Base-by-base conservation (phyloP, 2,888 invertebrate species). In the Drosophila mercatorum region DNA sequence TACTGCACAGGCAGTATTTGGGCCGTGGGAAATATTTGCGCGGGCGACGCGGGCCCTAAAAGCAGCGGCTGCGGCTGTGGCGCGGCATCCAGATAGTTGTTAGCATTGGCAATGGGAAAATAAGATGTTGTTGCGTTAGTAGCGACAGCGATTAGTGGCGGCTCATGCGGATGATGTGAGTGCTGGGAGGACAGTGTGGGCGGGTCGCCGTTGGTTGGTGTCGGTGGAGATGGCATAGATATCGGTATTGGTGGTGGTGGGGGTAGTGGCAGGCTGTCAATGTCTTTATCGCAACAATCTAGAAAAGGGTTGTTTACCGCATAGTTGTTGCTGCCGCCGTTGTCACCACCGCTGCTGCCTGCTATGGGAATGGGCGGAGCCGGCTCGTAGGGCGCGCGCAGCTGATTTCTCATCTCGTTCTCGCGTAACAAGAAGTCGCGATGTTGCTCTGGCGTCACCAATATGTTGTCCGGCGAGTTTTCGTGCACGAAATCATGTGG, bases 1-100 rank as follows among this genome's bases (percentile, higher is more conserved):
- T 93, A 93, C 77, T 93, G 93, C 43, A 93, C 93, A 28, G 93
- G 93, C 69, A 93, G 80, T 75, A 93, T 92, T 91, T 93, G 92
- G 73, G 92, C 91, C 75, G 91, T 88, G 70, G 93, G 93, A 85
- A 93, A 93, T 68, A 93, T 91, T 86, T 92, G 90, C 68, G 91
- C 83, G 81, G 92, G 89, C 75, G 92, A 88, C 40, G 81, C 83
- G 59, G 80, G 47, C 17, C 76, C 82, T 73, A 82, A 53, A 40
- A 75, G 67, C 73, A 81, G 78, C 73, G 75, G 83, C 59, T 69
- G 79, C 53, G 75, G 83, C 59, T 69, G 79, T 52, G 70, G 69
- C 56, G 72, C 65, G 64, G 68, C 61, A 77, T 84, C 84, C 84
- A 78, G 41, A 71, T 84, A 79, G 68, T 82, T 68, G 68, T 69